Conservation (phyloP, 2,888 invertebrate genomes). For the Ormyrus pomaceus region DNA sequence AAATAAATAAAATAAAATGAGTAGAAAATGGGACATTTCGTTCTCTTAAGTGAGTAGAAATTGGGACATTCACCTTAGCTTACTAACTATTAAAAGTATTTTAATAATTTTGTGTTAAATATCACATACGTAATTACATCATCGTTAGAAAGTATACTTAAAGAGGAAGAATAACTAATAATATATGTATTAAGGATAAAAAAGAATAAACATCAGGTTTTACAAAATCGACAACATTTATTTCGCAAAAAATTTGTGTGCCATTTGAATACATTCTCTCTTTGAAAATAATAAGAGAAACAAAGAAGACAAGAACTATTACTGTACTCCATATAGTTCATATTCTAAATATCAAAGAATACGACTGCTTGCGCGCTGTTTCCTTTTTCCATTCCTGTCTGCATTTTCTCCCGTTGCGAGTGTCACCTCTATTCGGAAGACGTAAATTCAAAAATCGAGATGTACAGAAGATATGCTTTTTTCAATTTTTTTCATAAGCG, state of each 20-base stretch:
- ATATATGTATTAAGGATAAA: slow-evolving; percentile 2
- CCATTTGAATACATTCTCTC: neutral
- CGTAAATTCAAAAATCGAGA: slow-evolving; percentile 17
- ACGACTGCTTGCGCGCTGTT: slow-evolving; percentile 7
- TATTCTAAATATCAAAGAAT: slow-evolving; percentile 9
- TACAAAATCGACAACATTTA: slow-evolving; percentile 55
- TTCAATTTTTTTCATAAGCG: neutral
- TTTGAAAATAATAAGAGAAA: slow-evolving; percentile 17
- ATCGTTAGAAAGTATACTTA: too few relatives aligned
- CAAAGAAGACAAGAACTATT: slow-evolving; percentile 1
- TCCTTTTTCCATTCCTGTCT: neutral
- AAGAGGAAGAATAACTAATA: neutral
- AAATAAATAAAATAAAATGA: too few relatives aligned
- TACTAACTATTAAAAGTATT: neutral
- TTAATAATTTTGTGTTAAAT: neutral
- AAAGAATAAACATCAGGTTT: neutral
- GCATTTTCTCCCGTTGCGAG: neutral
- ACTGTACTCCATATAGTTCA: neutral
- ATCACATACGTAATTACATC: neutral
- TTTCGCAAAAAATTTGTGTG: slow-evolving; percentile 33
- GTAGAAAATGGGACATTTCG: too few relatives aligned
- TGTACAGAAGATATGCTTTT: neutral
- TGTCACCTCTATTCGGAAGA: slow-evolving; percentile 17
- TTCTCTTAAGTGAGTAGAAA: too few relatives aligned
- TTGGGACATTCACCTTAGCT: too few relatives aligned